Evolutionary conservation across 2,888 invertebrate species (phyloP).

Genomic region (Andrena bicolor): DNA sequence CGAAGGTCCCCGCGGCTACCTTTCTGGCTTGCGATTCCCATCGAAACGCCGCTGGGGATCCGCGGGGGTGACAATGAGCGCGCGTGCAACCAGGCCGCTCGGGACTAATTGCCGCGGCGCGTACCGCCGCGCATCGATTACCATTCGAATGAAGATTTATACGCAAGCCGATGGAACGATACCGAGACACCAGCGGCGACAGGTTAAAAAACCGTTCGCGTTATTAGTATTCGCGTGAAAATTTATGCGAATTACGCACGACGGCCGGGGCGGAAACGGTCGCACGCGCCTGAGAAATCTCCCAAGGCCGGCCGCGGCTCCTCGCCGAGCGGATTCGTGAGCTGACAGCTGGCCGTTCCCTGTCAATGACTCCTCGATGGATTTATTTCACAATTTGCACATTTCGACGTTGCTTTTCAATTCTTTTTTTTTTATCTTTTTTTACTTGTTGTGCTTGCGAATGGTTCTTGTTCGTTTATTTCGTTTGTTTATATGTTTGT

Average conservation of each 20-base stretch:
- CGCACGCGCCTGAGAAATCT: constrained; percentile 31
- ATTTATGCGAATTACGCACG: constrained; percentile 45
- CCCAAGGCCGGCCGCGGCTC: constrained; percentile 7
- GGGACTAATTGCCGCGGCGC: constrained; percentile 1
- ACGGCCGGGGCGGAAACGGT: constrained; percentile 31
- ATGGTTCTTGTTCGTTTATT: too few species aligned
- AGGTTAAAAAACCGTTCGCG: constrained; percentile 27
- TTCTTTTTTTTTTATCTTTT: too few species aligned
- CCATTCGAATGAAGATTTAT: constrained; percentile 48
- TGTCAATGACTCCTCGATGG: constrained; percentile 3
- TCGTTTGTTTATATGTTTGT: too few species aligned
- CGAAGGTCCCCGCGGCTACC: constrained; percentile 11
- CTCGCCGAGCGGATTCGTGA: neutral
- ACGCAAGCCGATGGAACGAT: constrained; percentile 18
- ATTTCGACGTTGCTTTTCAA: neutral
- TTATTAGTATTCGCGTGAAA: constrained; percentile 17
- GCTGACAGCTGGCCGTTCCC: neutral
- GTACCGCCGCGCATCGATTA: constrained; percentile 34
- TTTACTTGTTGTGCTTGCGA: neutral
- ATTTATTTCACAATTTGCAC: neutral
- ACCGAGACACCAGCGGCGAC: constrained; percentile 10
- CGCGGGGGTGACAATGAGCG: neutral
- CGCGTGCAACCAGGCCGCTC: constrained; percentile 2
- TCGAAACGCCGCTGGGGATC: constrained; percentile 13
- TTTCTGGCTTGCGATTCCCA: neutral